Evolutionary conservation across 2,797 vertebrate genomes (phyloP).

Genomic region (Sorex maritimensis): DNA sequence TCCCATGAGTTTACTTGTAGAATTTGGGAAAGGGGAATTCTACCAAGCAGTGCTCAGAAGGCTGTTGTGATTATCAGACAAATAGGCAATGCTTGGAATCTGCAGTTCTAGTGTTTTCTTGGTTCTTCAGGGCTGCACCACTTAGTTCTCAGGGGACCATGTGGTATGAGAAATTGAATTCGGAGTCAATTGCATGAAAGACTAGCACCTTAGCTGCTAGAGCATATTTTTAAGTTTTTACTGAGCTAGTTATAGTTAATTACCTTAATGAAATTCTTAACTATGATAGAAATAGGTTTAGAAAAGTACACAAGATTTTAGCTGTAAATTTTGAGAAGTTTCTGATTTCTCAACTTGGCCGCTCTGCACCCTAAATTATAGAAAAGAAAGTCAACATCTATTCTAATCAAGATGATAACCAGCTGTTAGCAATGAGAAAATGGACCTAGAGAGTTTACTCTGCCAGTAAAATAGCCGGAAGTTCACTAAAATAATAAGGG

Average conservation of each 20-base stretch:
- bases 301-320: slow-evolving; percentile 43
- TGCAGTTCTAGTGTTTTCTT: no score
- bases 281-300: background rate
- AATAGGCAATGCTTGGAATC: no score
- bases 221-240: slow-evolving; percentile 49
- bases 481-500: slow-evolving; percentile 57
- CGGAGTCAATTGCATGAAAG: no score
- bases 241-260: slow-evolving; percentile 4
- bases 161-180: no score
- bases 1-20: slow-evolving; percentile 35
- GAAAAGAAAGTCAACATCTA: slow-evolving; percentile 27
- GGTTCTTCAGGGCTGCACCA: no score
- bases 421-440: slow-evolving; percentile 53
- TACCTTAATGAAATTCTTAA: background rate
- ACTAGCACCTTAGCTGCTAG: no score
- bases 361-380: slow-evolving; percentile 51
- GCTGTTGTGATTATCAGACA: no score
- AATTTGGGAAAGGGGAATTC: background rate
- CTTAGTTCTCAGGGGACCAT: no score
- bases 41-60: no score
- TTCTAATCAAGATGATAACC: slow-evolving; percentile 56
- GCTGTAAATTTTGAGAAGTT: slow-evolving; percentile 24
- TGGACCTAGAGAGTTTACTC: background rate
- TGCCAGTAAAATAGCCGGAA: slow-evolving; percentile 56
- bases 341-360: slow-evolving; percentile 58